A percentile compares a stretch with the other conserved stretches of the same genome.
phyloP scores from a whole-genome alignment of 2,888 invertebrate genomes.

The Chymomyza amoena region DNA sequence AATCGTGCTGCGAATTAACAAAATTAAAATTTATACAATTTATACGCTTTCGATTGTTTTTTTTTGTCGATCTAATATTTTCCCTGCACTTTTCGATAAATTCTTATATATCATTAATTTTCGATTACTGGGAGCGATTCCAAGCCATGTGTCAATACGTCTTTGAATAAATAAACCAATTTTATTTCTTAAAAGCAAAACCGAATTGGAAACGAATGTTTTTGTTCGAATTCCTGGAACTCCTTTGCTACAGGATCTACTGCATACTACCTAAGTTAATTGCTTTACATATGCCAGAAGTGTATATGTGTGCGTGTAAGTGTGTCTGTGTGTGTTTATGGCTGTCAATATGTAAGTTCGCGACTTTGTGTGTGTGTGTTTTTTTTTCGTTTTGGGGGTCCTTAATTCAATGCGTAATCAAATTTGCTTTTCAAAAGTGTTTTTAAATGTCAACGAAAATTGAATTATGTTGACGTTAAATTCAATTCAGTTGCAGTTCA shows the following conservation, averaged over 20 bases:
- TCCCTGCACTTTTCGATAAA: no score
- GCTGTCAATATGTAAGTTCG: background rate
- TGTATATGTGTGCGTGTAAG: background rate
- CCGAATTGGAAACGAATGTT: background rate
- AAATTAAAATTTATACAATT: no score
- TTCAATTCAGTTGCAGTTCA: conserved; percentile 2
- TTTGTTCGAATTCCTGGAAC: background rate
- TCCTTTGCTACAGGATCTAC: background rate
- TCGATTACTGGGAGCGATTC: no score
- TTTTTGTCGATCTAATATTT: no score
- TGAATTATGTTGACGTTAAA: conserved; percentile 33
- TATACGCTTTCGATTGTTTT: no score
- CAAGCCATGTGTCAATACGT: background rate
- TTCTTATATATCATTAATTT: no score
- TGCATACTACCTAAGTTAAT: background rate
- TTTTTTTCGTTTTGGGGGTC: background rate
- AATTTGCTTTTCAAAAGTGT: conserved; percentile 13
- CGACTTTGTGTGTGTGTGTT: background rate
- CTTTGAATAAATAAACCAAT: background rate
- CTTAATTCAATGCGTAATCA: background rate
- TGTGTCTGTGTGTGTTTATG: background rate
- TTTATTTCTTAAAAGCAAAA: background rate
- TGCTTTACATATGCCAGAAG: background rate
- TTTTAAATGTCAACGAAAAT: conserved; percentile 41
- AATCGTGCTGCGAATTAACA: no score